These are phyloP conservation scores for Dryoscopus gambensis DNA, from an alignment of 2,113 vertebrate species.

Conservation along the genomic window DNA sequence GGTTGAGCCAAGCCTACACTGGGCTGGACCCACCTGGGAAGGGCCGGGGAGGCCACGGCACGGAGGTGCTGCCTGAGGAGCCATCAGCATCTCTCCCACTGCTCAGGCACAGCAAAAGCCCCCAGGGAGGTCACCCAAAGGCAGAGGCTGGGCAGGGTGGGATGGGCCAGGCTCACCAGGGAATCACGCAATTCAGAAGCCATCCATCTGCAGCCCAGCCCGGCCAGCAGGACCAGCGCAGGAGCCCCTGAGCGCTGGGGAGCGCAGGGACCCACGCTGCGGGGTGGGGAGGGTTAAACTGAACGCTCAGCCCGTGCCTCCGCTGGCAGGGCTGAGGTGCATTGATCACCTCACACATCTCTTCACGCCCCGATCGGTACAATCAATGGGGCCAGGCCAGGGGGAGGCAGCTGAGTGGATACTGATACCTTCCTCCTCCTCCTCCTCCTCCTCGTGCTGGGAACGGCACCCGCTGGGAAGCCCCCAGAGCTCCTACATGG, in stretches of 20 bases:
- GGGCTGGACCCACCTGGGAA: accelerated
- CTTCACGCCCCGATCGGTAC: background rate
- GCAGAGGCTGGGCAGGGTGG: background rate
- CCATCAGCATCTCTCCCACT: accelerated
- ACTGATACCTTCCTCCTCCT: background rate
- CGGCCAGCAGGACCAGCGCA: background rate
- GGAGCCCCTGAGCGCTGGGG: no score
- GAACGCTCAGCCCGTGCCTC: background rate
- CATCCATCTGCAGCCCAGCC: background rate
- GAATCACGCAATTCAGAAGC: accelerated
- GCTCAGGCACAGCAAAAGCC: background rate
- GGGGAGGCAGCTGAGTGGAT: background rate
- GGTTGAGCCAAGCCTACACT: accelerated
- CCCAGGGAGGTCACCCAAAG: background rate
- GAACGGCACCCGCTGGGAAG: background rate
- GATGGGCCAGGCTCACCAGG: background rate
- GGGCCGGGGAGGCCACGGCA: background rate
- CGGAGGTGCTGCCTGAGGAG: accelerated
- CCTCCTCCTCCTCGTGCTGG: background rate
- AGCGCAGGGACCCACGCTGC: accelerated
- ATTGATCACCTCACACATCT: background rate
- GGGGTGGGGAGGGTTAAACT: background rate
- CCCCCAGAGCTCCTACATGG: background rate
- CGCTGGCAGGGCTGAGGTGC: background rate
- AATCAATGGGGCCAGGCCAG: background rate